Evolutionary conservation across 2,888 invertebrate species (phyloP).

Genomic region (Blastobasis lacticolella): DNA sequence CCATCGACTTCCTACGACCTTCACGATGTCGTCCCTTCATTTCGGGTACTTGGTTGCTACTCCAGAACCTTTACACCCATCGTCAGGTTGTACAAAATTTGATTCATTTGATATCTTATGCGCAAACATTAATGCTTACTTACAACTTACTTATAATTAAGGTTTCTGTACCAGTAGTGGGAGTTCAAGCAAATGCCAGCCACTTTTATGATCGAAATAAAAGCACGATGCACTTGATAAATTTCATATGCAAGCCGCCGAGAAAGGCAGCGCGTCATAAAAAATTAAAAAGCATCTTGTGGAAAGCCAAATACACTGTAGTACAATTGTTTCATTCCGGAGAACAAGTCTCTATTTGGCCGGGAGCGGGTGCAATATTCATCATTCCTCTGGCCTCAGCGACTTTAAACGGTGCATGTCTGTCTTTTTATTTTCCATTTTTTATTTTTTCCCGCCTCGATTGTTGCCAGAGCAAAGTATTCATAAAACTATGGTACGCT

Average conservation of each 20-base stretch:
- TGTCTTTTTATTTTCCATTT: slow-evolving; percentile 38
- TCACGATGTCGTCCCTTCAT: no score
- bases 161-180: no score
- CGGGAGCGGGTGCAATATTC: slow-evolving; percentile 56
- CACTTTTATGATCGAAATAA: slow-evolving; percentile 1
- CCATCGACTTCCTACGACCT: no score
- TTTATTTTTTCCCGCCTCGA: slow-evolving; percentile 58
- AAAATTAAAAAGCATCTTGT: slow-evolving; percentile 24
- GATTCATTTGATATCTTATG: no score
- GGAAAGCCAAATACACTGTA: slow-evolving; percentile 28
- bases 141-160: no score
- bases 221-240: background rate
- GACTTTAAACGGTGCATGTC: slow-evolving; percentile 63
- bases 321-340: slow-evolving; percentile 32
- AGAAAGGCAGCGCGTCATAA: slow-evolving; percentile 31
- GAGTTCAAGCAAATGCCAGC: background rate
- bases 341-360: slow-evolving; percentile 44
- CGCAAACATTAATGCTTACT: no score
- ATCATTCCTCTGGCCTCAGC: slow-evolving; percentile 57
- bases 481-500: slow-evolving; percentile 57
- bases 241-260: slow-evolving; percentile 5
- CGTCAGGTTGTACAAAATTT: no score
- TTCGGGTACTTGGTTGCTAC: no score
- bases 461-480: slow-evolving; percentile 56
- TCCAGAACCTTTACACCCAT: no score